Conservation (phyloP, 2,797 vertebrate genomes). For the Vipera latastei region DNA sequence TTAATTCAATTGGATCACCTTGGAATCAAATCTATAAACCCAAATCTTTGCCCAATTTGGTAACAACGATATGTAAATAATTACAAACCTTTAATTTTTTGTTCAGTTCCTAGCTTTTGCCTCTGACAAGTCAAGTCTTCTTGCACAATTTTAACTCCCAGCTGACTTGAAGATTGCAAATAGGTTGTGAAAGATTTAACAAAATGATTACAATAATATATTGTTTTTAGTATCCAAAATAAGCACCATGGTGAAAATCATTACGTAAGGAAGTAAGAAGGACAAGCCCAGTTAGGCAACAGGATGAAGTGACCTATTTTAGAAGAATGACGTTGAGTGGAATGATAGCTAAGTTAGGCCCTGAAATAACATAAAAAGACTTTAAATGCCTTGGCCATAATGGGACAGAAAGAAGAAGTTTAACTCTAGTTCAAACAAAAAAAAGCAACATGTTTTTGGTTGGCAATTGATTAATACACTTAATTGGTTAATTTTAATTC, state of each 20-base stretch:
- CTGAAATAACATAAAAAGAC: neutral
- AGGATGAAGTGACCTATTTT: constrained; percentile 9
- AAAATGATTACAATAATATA: constrained; percentile 7
- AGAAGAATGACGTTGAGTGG: neutral
- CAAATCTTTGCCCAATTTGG: neutral
- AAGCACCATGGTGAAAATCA: constrained; percentile 21
- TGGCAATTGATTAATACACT: neutral
- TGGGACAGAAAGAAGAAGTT: no score
- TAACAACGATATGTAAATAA: neutral
- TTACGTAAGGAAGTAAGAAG: neutral
- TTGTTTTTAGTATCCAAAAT: constrained; percentile 20
- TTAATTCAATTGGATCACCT: neutral
- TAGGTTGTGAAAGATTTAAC: constrained; percentile 11
- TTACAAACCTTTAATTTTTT: neutral
- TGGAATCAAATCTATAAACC: neutral
- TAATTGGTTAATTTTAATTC: neutral
- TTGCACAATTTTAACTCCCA: constrained; percentile 26
- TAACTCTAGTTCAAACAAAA: neutral
- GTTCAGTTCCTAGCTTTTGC: neutral
- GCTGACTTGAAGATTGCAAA: constrained; percentile 22
- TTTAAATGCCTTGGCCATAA: neutral
- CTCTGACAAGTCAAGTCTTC: constrained; percentile 14
- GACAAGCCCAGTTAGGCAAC: neutral
- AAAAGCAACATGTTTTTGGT: neutral
- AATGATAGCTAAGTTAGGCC: neutral